Evolutionary conservation across 2,113 vertebrate genomes (phyloP).

Genomic region (Eleginops maclovinus): DNA sequence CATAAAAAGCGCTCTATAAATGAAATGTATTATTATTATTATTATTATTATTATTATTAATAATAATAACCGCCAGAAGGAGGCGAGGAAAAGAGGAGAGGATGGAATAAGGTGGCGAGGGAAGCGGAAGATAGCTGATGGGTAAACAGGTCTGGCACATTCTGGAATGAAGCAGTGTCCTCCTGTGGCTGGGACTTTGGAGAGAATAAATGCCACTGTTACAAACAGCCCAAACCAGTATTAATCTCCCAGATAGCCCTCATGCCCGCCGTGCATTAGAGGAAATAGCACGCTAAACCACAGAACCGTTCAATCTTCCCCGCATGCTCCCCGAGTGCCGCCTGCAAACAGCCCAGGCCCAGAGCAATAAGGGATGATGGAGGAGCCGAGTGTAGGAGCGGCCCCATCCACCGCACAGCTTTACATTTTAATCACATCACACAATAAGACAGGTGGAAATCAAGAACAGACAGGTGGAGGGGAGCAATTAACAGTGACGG

Average conservation of each 20-base stretch:
- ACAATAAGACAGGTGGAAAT: conserved; percentile 76
- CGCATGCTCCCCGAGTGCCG: conserved; percentile 58
- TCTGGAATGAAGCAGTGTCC: conserved; percentile 66
- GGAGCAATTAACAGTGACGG: conserved; percentile 66
- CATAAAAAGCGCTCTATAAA: too few relatives aligned
- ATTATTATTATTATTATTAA: too few relatives aligned
- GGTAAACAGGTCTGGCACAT: conserved; percentile 60
- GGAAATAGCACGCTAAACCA: conserved; percentile 74
- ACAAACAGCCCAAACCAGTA: conserved; percentile 78
- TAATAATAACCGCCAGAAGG: too few relatives aligned
- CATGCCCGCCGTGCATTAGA: conserved; percentile 76
- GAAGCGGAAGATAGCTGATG: conserved; percentile 44
- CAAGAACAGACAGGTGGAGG: conserved; percentile 56
- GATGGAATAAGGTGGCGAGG: conserved; percentile 21
- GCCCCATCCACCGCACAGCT: conserved; percentile 62
- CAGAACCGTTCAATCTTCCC: conserved; percentile 77
- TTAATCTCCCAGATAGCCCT: conserved; percentile 82
- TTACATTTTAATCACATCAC: conserved; percentile 83
- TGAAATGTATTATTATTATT: too few relatives aligned
- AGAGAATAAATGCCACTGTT: conserved; percentile 82
- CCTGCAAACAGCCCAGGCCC: conserved; percentile 70
- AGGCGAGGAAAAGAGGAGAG: neutral
- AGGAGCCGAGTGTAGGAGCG: conserved; percentile 51
- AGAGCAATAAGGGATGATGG: conserved; percentile 79
- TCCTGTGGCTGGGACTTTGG: conserved; percentile 70